Evolutionary conservation across 2,113 vertebrate genomes (phyloP), one percentile per base, ranked within the genome.

Genomic region (Hiodon alosoides): DNA sequence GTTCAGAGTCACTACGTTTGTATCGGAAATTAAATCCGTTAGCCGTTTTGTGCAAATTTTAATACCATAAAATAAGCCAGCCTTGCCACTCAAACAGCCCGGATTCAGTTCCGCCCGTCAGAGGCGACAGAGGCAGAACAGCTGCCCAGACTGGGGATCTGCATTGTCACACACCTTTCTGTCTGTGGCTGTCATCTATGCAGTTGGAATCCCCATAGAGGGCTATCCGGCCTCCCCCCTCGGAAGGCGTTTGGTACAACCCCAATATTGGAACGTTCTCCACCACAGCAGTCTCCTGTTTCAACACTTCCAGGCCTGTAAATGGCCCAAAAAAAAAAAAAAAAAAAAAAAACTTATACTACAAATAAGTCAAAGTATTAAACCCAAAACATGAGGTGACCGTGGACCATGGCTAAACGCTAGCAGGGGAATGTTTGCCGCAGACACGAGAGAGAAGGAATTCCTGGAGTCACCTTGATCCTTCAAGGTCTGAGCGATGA

Each of bases 131-230:
- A 65, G 31, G 31, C 31, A 31, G 31, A 31, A 31, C 31, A 2
- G 31, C 31, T 31, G 31, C 31, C 31, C 2, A 2, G 31, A 31
- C 31, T 31, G 31, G 31, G 31, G 31, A 31, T 31, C 31, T 31
- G 31, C 31, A 31, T 31, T 31, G 31, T 31, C 31, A 31, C 31
- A 31, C 31, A 98, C 97, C 97, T 92, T 98, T 99, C 85, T 98
- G 97, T 7, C 97, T 90, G 84, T 99, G 97, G 84, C 97, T 99
- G 86, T 99, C 97, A 3, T 99, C 97, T 78, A 99, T 87, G 83
- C 97, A 99, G 75, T 99, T 99, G 0, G 97, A 99, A 78, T 99
- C 97, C 0, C 97, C 97, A 0, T 99, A 99, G 68, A 99, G 88
- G 71, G 93, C 95, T 0, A 99, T 95, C 0, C 97, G 93, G 10